Conservation (phyloP, 2,888 invertebrate genomes). For the Erannis defoliaria region DNA sequence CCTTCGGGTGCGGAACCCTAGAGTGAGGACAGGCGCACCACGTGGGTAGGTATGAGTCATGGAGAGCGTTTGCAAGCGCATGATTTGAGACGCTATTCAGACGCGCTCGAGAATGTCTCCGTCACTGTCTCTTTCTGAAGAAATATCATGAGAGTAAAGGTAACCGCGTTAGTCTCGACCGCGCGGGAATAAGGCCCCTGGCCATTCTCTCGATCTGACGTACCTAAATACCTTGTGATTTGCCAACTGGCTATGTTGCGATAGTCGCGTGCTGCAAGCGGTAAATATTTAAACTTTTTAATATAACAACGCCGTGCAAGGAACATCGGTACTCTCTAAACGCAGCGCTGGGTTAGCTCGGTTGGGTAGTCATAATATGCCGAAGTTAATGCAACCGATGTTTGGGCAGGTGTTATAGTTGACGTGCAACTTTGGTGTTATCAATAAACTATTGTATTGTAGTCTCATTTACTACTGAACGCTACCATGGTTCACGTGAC, state of each 20-base stretch:
- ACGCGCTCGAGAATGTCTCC: not conserved
- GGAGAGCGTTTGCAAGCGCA: slow-evolving; percentile 23
- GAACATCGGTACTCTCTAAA: no score
- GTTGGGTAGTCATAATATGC: no score
- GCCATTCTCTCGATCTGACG: slow-evolving; percentile 10
- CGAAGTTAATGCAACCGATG: no score
- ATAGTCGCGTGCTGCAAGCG: slow-evolving; percentile 4
- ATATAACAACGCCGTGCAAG: not conserved
- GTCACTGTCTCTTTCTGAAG: not conserved
- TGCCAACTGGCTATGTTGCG: slow-evolving; percentile 19
- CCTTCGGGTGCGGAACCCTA: no score
- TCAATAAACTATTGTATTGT: no score
- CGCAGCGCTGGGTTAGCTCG: no score
- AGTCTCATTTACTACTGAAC: no score
- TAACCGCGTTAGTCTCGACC: not conserved
- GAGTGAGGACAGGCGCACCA: slow-evolving; percentile 52
- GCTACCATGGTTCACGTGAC: no score
- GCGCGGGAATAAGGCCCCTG: not conserved
- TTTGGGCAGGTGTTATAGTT: no score
- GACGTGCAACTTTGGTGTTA: no score
- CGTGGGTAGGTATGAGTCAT: slow-evolving; percentile 68
- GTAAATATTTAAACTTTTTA: slow-evolving; percentile 9
- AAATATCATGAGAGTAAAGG: not conserved
- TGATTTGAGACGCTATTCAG: slow-evolving; percentile 30
- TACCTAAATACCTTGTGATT: slow-evolving; percentile 23